These are phyloP conservation scores for Tapirus terrestris DNA, from an alignment of 2,113 vertebrate genomes.

Conservation along the genomic window DNA sequence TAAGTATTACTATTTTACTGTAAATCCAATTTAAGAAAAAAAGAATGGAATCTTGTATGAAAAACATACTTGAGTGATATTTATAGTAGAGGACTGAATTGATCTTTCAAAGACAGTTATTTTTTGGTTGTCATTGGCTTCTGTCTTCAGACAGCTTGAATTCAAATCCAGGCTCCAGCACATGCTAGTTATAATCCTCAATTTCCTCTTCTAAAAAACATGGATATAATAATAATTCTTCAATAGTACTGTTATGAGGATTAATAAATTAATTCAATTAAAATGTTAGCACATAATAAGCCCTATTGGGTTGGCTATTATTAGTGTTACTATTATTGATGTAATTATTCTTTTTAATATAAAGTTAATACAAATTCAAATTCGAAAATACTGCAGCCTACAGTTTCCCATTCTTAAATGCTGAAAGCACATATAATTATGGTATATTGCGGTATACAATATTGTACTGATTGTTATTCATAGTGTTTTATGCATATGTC, in stretches of 20 bases:
- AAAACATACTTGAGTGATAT: not conserved
- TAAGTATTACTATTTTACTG: not conserved
- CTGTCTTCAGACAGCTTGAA: not conserved
- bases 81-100: not conserved
- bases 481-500: not conserved
- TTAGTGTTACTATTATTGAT: not conserved
- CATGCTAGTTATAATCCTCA: not conserved
- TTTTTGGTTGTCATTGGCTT: not conserved
- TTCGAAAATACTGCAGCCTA: not conserved
- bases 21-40: not conserved
- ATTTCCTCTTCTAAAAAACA: not conserved
- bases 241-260: not conserved
- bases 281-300: not conserved
- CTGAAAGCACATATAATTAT: not conserved
- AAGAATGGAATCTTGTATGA: not conserved
- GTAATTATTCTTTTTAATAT: not conserved
- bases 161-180: not conserved
- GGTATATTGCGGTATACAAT: not conserved
- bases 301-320: not conserved
- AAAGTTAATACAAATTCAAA: not conserved
- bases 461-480: not conserved
- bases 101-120: not conserved
- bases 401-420: not conserved
- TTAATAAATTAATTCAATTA: not conserved
- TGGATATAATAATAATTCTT: not conserved